These are phyloP conservation scores for Nyctereutes procyonoides DNA, from an alignment of 2,113 vertebrate genomes.

Conservation along the genomic window DNA sequence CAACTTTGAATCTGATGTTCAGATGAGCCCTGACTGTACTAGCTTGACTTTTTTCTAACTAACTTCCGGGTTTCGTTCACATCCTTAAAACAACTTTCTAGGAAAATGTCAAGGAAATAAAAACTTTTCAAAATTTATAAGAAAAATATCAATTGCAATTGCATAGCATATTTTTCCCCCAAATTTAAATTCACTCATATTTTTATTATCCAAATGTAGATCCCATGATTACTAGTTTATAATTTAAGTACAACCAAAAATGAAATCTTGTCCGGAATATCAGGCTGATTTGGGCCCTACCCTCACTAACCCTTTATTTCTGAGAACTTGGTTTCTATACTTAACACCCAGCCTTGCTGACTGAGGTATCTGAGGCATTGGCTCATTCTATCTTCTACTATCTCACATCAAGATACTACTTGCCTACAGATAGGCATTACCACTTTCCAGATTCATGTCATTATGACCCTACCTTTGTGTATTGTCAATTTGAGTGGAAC, in stretches of 20 bases:
- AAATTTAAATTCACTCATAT: not conserved
- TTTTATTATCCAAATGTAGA: not conserved
- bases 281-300: not conserved
- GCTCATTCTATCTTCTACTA: not conserved
- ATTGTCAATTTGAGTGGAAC: not conserved
- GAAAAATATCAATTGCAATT: not conserved
- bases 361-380: no score
- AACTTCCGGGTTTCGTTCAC: not conserved
- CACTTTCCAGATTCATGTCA: not conserved
- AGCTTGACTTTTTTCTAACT: not conserved
- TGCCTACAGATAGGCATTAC: no score
- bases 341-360: rapidly evolving
- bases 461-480: no score
- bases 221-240: not conserved
- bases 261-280: not conserved
- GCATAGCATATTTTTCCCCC: not conserved
- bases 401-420: not conserved
- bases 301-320: not conserved
- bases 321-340: not conserved
- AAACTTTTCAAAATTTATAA: slow-evolving; percentile 27
- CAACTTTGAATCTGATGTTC: not conserved
- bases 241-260: not conserved
- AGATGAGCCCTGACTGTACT: not conserved
- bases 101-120: slow-evolving; percentile 46
- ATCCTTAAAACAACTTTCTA: slow-evolving; percentile 34